Percentiles rank a stretch among this genome's conserved stretches.
Evolutionary conservation across 2,797 vertebrate genomes (phyloP).

Genomic region (Sebastes iracundus): DNA sequence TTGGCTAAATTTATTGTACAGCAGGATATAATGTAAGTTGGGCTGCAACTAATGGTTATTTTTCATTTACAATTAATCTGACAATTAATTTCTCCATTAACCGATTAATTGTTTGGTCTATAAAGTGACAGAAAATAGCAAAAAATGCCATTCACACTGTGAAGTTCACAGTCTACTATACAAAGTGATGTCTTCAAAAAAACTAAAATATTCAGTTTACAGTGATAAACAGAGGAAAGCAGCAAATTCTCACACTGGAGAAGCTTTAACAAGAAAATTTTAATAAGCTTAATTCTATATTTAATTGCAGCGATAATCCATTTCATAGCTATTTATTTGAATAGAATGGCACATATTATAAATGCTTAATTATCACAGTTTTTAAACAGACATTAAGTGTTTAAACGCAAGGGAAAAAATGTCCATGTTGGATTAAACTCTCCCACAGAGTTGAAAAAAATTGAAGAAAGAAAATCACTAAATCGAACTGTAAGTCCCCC

Average conservation of each 20-base stretch:
- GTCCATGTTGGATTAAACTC: neutral
- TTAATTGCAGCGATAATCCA: neutral
- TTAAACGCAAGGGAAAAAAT: neutral
- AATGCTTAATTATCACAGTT: neutral
- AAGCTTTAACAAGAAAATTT: neutral
- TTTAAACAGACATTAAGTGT: neutral
- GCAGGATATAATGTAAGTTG: neutral
- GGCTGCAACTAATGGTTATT: neutral
- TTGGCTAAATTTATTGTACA: neutral
- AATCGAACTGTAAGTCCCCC: neutral
- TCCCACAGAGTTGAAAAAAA: neutral
- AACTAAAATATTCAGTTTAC: neutral
- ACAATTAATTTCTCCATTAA: neutral
- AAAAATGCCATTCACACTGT: neutral
- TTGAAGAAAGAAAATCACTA: neutral
- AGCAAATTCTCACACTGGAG: neutral
- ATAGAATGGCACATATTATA: neutral
- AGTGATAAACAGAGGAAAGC: neutral
- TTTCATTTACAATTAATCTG: neutral
- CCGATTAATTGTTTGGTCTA: neutral
- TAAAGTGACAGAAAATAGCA: neutral
- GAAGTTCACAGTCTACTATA: neutral
- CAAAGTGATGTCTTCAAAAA: neutral
- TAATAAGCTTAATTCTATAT: neutral
- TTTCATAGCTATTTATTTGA: neutral